Evolutionary conservation across 2,113 vertebrate species (phyloP), one percentile per base, ranked within the genome.

Genomic region (Periophthalmodon schlosseri): DNA sequence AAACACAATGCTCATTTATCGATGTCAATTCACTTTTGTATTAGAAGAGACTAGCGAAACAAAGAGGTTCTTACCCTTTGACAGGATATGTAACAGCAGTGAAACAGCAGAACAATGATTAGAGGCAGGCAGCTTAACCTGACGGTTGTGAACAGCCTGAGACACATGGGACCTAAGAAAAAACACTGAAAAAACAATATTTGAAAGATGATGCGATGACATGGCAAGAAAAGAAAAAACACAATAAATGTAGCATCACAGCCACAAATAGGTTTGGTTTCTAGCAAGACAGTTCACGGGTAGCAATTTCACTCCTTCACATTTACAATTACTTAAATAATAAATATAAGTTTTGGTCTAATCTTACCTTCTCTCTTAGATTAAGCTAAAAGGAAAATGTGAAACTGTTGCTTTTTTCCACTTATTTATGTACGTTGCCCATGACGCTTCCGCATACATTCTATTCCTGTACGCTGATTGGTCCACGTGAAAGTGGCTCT

Each of bases 161-260:
- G 56, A 13, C 54, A 4, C 86, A 87, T 88, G 39, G n/a, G 60
- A 50, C 24, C 82, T 81, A 77, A n/a, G n/a, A 52, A 79, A 54
- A 52, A 50, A 76, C 0, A 75, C 36, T 2, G 6, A 60, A 20
- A 0, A 39, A 0, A 33, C 7, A 6, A 44, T 44, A 44, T 10
- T 44, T 44, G 39, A 28, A 28, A 28, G 28, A 11, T 39, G 5
- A 39, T 44, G 39, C 8, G 8, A 44, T 44, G 39, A 44, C 39
- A 44, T 10, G 7, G 8, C 6, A 44, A 11, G 9, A 44, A 44
- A 44, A 9, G 9, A 6, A 36, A 36, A 36, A 36, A 36, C 34
- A 36, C 3, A 39, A 39, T 39, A 39, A 39, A 49, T 49, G 47
- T 49, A 9, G 47, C 14, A 49, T 49, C 46, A 49, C 47, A 15